Base-by-base conservation (phyloP, 2,113 vertebrate species). In the Eurypyga helias region DNA sequence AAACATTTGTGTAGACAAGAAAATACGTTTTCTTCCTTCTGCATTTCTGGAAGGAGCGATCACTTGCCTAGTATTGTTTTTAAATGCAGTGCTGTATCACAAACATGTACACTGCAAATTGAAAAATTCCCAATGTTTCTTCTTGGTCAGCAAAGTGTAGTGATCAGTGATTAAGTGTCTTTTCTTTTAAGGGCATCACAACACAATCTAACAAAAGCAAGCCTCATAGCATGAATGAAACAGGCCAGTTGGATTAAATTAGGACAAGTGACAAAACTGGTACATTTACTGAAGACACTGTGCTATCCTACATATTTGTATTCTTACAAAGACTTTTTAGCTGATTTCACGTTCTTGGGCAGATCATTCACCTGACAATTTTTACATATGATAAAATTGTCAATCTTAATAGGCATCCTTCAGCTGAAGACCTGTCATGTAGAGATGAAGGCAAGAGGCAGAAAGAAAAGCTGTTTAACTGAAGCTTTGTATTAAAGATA, bases 341-440 rank as follows among this genome's bases (percentile, higher is more conserved):
- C 26, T 66, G 58, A 89, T 90, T 29, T 11, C 20, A 7, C 77
- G n/a, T 69, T 94, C 55, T 67, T 80, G 43, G 58, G 61, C 31
- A 65, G 51, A 76, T 89, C 49, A 70, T 80, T 95, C 87, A 67
- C 33, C 52, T 83, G 83, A 66, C 62, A 78, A 52, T 72, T 85
- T 91, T 87, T 92, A 36, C 62, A 17, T 87, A 88, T 93, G 71
- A 76, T 94, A 71, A 88, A 94, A 92, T 71, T 82, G 55, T 79
- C 86, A 62, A 46, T 88, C 80, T 70, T 94, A 82, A 93, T 89
- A 90, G 60, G 19, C 72, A 77, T 73, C 87, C 51, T 80, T 46
- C 46, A 54, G 46, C 41, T 65, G 67, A 81, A 48, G 69, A 46
- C 34, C 17, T 83, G 45, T 87, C 79, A 43, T 8, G 41, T 55